phyloP scores from a whole-genome alignment of 2,888 invertebrate species.

The Trypoxylon attenuatum region DNA sequence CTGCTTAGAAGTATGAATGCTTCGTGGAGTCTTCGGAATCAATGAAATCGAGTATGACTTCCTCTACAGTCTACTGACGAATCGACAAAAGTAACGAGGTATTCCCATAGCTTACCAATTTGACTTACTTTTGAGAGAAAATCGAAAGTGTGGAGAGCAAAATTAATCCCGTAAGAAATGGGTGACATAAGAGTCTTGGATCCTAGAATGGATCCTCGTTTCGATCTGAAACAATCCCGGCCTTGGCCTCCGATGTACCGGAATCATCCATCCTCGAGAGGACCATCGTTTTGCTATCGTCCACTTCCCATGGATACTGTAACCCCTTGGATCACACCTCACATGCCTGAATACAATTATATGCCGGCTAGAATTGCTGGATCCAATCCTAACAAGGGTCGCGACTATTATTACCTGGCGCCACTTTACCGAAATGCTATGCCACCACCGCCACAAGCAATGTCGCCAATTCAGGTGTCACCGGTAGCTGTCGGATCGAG shows the following conservation, averaged over 20 bases:
- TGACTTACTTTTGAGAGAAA: too few species aligned
- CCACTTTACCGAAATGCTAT: constrained; percentile 82
- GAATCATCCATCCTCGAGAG: constrained; percentile 63
- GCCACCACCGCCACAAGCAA: constrained; percentile 74
- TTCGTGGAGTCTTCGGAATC: not conserved
- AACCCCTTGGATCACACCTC: constrained; percentile 76
- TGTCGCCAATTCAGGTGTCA: constrained; percentile 55
- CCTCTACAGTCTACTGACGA: not conserved
- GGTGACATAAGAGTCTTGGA: constrained; percentile 78
- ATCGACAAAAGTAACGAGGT: too few species aligned
- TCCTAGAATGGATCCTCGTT: constrained; percentile 79
- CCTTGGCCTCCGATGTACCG: constrained; percentile 82
- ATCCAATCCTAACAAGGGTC: constrained; percentile 68
- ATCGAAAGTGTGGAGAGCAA: too few species aligned
- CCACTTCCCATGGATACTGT: constrained; percentile 75
- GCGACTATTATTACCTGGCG: constrained; percentile 81
- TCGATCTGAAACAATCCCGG: constrained; percentile 75
- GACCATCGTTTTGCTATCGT: constrained; percentile 74
- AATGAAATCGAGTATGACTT: not conserved
- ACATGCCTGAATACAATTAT: constrained; percentile 76
- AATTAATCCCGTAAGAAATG: constrained; percentile 64
- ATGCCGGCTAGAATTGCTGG: constrained; percentile 75
- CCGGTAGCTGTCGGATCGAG: constrained; percentile 62
- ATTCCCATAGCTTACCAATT: too few species aligned
- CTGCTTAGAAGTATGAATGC: not conserved